Conservation (phyloP, 2,888 invertebrate genomes). For the Lucinisca nassula region DNA sequence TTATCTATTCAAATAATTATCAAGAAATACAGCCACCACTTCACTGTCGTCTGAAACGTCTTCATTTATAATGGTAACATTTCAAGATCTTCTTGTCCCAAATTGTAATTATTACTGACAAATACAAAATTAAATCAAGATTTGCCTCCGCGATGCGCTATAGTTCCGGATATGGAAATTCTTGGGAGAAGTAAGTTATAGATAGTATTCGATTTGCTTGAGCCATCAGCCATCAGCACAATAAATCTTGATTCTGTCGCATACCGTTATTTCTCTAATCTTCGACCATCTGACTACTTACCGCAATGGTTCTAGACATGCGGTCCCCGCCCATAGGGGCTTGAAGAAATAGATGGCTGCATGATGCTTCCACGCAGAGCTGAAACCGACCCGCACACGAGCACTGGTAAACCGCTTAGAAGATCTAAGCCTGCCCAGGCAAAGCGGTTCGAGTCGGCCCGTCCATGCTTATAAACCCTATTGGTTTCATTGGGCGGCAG, state of each 20-base stretch:
- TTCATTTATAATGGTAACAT: background rate
- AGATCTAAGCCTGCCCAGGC: no score
- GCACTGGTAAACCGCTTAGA: no score
- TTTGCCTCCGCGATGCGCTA: background rate
- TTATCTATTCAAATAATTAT: slow-evolving; percentile 7
- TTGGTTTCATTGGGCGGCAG: no score
- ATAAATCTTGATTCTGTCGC: background rate
- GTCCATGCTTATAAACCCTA: no score
- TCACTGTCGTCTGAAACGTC: slow-evolving; percentile 5
- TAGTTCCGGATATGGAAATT: slow-evolving; percentile 5
- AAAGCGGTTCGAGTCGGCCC: no score
- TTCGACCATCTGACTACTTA: no score
- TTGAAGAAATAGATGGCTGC: no score
- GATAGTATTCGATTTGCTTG: background rate
- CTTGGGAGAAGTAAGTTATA: slow-evolving; percentile 3
- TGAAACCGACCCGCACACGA: no score
- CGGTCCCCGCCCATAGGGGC: no score
- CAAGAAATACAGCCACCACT: background rate
- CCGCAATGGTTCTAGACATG: no score
- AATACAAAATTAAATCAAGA: slow-evolving; percentile 10
- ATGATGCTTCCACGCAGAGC: no score
- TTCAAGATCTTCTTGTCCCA: background rate
- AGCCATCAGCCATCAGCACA: background rate
- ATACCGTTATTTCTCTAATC: no score
- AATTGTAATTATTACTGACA: background rate